Conservation (phyloP, 2,113 vertebrate genomes). For the Cyprinodon variegatus region DNA sequence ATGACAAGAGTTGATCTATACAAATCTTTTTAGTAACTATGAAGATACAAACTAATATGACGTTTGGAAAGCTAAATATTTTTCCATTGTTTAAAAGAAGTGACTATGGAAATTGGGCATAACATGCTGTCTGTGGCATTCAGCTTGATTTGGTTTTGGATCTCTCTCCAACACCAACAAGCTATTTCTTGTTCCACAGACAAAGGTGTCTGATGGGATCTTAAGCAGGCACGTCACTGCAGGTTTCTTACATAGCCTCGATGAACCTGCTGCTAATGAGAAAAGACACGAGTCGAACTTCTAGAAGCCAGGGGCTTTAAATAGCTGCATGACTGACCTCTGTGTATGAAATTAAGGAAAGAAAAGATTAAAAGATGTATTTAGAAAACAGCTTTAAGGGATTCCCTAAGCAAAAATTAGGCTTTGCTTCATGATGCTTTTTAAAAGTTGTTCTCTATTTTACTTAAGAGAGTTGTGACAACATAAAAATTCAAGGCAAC, state of each 20-base stretch:
- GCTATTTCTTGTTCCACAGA: slow-evolving; percentile 27
- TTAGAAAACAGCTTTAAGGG: neutral
- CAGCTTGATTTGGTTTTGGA: neutral
- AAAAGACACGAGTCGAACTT: neutral
- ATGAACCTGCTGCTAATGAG: slow-evolving; percentile 14
- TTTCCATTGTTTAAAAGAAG: neutral
- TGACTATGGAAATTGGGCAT: neutral
- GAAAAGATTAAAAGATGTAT: neutral
- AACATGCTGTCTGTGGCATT: neutral
- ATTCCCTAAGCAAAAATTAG: too few relatives aligned
- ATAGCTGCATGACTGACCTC: too few relatives aligned
- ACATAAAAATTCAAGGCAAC: too few relatives aligned
- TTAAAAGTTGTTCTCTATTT: neutral
- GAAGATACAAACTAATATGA: neutral
- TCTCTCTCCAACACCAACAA: slow-evolving; percentile 11
- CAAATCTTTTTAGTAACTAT: neutral
- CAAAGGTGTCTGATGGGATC: slow-evolving; percentile 21
- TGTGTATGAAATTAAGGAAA: neutral
- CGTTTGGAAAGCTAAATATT: neutral
- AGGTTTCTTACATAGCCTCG: slow-evolving; percentile 27
- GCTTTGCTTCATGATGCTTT: neutral
- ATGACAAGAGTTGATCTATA: neutral
- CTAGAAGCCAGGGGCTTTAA: neutral
- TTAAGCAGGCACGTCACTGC: slow-evolving; percentile 44
- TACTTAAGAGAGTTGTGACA: too few relatives aligned